Percentiles rank a stretch among this genome's conserved stretches.
Conservation (phyloP, 2,797 vertebrate genomes). For the Acanthiza pusilla region DNA sequence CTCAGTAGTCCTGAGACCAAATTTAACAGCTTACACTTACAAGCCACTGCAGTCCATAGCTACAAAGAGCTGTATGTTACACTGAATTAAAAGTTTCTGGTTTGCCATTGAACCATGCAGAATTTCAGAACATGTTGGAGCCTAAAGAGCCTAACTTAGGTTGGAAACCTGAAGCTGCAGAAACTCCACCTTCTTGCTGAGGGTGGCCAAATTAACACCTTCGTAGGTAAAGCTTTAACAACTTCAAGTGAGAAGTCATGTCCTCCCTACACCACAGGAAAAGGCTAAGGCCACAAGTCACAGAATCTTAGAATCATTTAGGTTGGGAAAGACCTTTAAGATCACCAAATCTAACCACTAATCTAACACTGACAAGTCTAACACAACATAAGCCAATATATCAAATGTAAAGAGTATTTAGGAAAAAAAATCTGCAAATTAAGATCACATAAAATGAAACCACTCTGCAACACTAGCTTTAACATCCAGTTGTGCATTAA, state of each 20-base stretch:
- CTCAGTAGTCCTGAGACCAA: neutral
- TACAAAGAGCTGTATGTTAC: neutral
- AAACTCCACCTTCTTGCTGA: neutral
- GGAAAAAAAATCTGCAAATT: neutral
- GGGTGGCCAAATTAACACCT: neutral
- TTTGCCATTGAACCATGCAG: neutral
- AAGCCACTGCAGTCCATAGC: neutral
- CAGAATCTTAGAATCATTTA: neutral
- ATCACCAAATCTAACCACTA: neutral
- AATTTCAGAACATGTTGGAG: neutral
- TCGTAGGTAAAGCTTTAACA: neutral
- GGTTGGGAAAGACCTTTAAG: neutral
- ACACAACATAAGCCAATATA: neutral
- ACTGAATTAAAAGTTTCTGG: neutral
- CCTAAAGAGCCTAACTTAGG: neutral
- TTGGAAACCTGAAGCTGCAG: neutral
- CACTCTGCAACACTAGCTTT: neutral
- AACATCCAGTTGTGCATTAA: neutral
- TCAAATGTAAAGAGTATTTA: neutral
- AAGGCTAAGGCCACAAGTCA: neutral
- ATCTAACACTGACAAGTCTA: neutral
- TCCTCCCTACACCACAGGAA: neutral
- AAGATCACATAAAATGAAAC: neutral
- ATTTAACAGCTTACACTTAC: neutral
- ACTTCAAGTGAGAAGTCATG: neutral